These are phyloP conservation scores for Lampris megalopsis DNA, from an alignment of 2,113 vertebrate species.

Conservation along the genomic window DNA sequence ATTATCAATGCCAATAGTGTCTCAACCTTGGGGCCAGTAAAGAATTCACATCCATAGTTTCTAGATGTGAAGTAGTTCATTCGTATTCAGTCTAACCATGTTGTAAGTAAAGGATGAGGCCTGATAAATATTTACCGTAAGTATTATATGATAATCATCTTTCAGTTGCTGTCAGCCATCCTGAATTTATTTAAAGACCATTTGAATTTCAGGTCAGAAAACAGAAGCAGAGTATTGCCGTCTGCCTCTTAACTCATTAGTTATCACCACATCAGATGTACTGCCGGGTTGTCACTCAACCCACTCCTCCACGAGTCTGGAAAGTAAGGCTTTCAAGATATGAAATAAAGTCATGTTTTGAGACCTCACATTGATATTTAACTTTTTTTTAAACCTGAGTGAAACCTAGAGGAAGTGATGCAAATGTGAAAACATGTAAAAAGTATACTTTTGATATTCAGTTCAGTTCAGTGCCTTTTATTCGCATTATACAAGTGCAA, in stretches of 20 bases:
- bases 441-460: not conserved
- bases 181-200: conserved; percentile 6
- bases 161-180: conserved; percentile 8
- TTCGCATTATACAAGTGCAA: too few relatives aligned
- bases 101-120: not conserved
- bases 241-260: conserved; percentile 36
- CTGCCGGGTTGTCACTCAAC: not conserved
- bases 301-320: not conserved
- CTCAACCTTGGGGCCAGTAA: not conserved
- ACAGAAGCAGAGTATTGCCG: not conserved
- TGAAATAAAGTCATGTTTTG: not conserved
- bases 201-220: conserved; percentile 28
- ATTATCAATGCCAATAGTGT: too few relatives aligned
- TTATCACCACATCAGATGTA: conserved; percentile 15
- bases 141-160: conserved; percentile 7
- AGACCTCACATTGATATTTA: not conserved
- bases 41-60: not conserved
- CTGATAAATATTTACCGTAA: conserved; percentile 14
- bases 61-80: not conserved
- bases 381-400: not conserved
- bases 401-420: not conserved
- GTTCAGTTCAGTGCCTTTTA: too few relatives aligned
- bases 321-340: not conserved
- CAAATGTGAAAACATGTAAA: not conserved
- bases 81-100: not conserved